Conservation (phyloP, 2,888 invertebrate species). For the Uropetala carovei region DNA sequence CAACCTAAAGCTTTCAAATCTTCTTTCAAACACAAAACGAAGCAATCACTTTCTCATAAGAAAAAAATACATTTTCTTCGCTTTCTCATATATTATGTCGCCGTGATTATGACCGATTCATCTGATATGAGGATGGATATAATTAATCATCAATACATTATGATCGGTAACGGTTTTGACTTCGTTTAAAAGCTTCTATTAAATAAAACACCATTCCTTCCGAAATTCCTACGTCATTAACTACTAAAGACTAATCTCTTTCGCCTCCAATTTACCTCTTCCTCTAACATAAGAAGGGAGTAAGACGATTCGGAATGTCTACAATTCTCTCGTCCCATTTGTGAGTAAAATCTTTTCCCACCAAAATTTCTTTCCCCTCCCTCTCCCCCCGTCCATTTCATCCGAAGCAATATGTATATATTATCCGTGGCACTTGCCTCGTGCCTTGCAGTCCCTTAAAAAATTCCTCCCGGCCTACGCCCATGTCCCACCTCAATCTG, state of each 20-base stretch:
- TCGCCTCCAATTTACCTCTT: not conserved
- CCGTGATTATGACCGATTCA: no score
- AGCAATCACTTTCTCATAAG: no score
- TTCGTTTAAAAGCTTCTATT: no score
- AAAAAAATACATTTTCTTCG: no score
- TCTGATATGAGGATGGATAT: no score
- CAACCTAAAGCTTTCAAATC: no score
- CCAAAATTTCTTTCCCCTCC: not conserved
- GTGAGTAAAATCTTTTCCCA: not conserved
- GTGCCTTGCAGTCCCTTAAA: slow-evolving; percentile 24
- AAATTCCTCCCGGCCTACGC: slow-evolving; percentile 44
- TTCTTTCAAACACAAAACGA: no score
- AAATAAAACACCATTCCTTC: not conserved
- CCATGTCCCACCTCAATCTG: slow-evolving; percentile 63
- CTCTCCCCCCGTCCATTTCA: not conserved
- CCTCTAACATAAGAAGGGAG: no score
- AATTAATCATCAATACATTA: no score
- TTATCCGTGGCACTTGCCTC: slow-evolving; percentile 37
- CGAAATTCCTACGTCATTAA: not conserved
- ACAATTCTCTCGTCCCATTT: slow-evolving; percentile 8
- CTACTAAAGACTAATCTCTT: slow-evolving; percentile 4
- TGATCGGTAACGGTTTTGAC: no score
- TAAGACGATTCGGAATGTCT: slow-evolving; percentile 14
- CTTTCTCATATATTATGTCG: no score
- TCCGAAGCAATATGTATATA: slow-evolving; percentile 57